phyloP scores from a whole-genome alignment of 2,888 invertebrate genomes.

The Oasisia sp. region DNA sequence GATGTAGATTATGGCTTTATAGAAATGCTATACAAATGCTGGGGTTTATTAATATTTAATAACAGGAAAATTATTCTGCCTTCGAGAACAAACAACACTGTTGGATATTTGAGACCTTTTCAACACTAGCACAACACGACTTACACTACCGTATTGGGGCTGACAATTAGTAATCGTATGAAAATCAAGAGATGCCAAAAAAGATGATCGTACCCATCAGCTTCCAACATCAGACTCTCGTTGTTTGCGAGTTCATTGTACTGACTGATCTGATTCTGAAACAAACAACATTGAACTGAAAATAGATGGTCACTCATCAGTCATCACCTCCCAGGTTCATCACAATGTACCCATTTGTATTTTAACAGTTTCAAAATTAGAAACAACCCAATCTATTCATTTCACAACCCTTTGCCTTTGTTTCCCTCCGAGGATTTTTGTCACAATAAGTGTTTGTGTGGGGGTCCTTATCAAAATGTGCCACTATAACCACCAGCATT shows the following conservation, averaged over 20 bases:
- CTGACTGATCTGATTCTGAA: slow-evolving; percentile 80
- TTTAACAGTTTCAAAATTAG: too few species aligned
- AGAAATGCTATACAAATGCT: neutral
- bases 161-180: neutral
- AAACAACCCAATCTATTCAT: too few species aligned
- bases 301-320: neutral
- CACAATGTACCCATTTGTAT: too few species aligned
- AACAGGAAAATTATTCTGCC: too few species aligned
- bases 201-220: slow-evolving; percentile 72
- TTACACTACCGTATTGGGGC: neutral
- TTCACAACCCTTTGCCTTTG: too few species aligned
- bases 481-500: too few species aligned
- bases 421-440: too few species aligned
- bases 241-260: slow-evolving; percentile 92
- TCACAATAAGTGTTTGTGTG: too few species aligned
- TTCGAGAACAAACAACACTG: neutral
- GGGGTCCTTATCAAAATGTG: too few species aligned
- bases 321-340: too few species aligned
- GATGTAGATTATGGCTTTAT: neutral
- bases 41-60: too few species aligned
- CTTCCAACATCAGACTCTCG: slow-evolving; percentile 82
- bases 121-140: neutral
- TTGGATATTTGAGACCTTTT: neutral
- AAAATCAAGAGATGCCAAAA: neutral
- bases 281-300: slow-evolving; percentile 33